These are phyloP conservation scores for Meriones unguiculatus DNA, from an alignment of 2,113 vertebrate species.

Conservation along the genomic window DNA sequence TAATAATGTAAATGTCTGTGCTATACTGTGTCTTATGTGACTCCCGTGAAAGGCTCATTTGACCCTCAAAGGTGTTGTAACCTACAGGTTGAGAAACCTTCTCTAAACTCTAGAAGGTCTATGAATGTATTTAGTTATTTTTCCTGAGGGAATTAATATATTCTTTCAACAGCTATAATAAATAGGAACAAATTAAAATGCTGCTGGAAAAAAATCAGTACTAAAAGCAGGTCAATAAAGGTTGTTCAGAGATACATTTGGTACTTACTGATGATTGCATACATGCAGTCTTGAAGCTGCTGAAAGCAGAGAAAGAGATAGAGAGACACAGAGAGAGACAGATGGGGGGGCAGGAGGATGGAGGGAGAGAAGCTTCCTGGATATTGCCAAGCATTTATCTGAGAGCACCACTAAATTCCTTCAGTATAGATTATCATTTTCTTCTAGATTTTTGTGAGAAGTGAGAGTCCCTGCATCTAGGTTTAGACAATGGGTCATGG, in stretches of 20 bases:
- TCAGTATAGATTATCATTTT: fast-evolving
- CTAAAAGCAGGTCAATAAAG: background rate
- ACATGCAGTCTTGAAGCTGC: background rate
- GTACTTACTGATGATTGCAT: background rate
- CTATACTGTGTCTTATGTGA: background rate
- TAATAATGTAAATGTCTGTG: background rate
- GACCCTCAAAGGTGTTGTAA: no score
- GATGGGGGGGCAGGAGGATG: background rate
- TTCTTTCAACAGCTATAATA: background rate
- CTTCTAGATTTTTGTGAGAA: background rate
- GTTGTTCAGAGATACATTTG: background rate
- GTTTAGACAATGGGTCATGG: background rate
- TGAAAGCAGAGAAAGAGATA: no score
- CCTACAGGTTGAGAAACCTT: background rate
- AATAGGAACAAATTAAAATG: background rate
- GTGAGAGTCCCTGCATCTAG: fast-evolving
- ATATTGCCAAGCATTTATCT: background rate
- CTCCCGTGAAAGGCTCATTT: background rate
- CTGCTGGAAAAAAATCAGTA: background rate
- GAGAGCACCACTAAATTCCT: background rate
- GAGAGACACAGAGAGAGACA: background rate
- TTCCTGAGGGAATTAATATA: background rate
- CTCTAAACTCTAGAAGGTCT: no score
- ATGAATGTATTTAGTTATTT: background rate
- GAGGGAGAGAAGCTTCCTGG: background rate